Conservation (phyloP, 2,113 vertebrate genomes). For the crab-eating macaque (Macaca fascicularis) region T2T-MFA8v1.1 NC_088388.1:54539501-54540000, state of each 20-base stretch:
- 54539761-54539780: not conserved
- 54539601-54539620: not conserved
- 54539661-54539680: not conserved
- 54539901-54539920: not conserved
- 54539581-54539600: not conserved
- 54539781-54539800: not conserved
- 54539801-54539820: not conserved
- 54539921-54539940: not conserved
- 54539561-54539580: not conserved
- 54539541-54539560: not conserved
- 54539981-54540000: not conserved
- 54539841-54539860: not conserved
- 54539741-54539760: slow-evolving; percentile 15
- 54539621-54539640: not conserved
- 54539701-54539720: not conserved
- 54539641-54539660: slow-evolving; percentile 3
- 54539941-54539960: not conserved
- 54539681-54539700: slow-evolving; percentile 34
- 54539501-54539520: not conserved
- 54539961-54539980: not conserved
- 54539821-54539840: not conserved
- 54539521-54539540: not conserved
- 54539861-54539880: not conserved
- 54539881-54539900: not conserved
- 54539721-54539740: not conserved